These are phyloP conservation scores for Campylorhamphus procurvoides DNA, from an alignment of 2,113 vertebrate species.

Conservation along the genomic window DNA sequence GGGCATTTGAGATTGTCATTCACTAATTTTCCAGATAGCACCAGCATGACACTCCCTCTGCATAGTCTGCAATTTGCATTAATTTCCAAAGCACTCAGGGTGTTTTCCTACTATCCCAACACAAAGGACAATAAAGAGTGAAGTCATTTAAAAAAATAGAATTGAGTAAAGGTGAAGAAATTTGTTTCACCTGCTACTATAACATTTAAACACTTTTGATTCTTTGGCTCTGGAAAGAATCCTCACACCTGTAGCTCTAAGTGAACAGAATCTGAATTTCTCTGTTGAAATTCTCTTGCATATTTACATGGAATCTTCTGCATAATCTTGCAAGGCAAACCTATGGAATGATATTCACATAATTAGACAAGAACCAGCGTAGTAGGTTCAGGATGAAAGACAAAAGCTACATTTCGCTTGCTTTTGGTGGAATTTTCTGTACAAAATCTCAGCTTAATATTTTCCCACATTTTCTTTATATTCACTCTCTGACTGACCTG, in stretches of 20 bases:
- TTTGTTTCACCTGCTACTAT: neutral
- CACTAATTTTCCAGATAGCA: neutral
- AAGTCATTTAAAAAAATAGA: neutral
- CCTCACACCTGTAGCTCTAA: neutral
- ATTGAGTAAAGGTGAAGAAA: neutral
- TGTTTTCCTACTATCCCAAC: neutral
- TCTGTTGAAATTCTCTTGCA: neutral
- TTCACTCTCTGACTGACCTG: neutral
- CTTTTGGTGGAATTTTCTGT: neutral
- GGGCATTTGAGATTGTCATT: neutral
- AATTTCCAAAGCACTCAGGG: neutral
- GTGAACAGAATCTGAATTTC: neutral
- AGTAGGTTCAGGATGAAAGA: neutral
- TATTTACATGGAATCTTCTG: neutral
- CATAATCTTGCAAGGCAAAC: neutral
- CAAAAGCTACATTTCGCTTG: neutral
- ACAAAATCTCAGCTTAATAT: neutral
- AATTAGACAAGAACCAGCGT: neutral
- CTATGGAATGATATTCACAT: accelerated
- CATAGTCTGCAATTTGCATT: neutral
- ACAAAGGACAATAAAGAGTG: neutral
- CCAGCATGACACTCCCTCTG: neutral
- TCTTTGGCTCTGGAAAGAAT: neutral
- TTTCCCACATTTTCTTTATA: neutral
- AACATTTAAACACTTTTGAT: neutral